Conservation (phyloP, 1,140 invertebrate genomes). For the Mesaphorura yosii region DNA sequence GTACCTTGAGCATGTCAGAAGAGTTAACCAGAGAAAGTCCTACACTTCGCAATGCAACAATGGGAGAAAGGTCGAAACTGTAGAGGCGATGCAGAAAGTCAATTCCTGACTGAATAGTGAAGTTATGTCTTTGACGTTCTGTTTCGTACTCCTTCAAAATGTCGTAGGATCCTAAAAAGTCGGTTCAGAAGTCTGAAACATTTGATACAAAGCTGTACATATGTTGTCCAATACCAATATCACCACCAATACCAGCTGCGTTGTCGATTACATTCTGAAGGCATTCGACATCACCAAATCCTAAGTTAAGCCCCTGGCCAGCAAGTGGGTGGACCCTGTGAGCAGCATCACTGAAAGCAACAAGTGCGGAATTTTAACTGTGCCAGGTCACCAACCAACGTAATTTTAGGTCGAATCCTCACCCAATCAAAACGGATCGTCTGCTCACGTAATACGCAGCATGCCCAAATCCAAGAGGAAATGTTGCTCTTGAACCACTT, state of each 20-base stretch:
- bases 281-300: slow-evolving; percentile 78
- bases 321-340: slow-evolving; percentile 93
- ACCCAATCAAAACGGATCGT: slow-evolving; percentile 73
- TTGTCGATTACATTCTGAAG: slow-evolving; percentile 58
- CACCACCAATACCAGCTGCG: slow-evolving; percentile 56
- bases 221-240: slow-evolving; percentile 46
- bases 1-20: slow-evolving; percentile 63
- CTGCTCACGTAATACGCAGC: slow-evolving; percentile 65
- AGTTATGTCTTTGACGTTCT: slow-evolving; percentile 65
- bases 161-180: slow-evolving; percentile 42
- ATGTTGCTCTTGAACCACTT: slow-evolving; percentile 60
- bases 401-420: too few relatives aligned
- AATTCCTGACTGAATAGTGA: slow-evolving; percentile 74
- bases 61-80: slow-evolving; percentile 56
- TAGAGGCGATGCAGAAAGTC: slow-evolving; percentile 82
- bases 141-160: slow-evolving; percentile 78
- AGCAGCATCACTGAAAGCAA: slow-evolving; percentile 77
- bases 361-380: too few relatives aligned
- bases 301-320: slow-evolving; percentile 94
- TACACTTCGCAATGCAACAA: slow-evolving; percentile 68
- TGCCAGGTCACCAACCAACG: too few relatives aligned
- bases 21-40: slow-evolving; percentile 75
- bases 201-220: neutral
- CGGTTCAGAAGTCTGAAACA: slow-evolving; percentile 6
- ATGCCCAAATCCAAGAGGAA: slow-evolving; percentile 85